Base-by-base conservation (phyloP, 2,113 vertebrate genomes). In the Indicator indicator region DNA sequence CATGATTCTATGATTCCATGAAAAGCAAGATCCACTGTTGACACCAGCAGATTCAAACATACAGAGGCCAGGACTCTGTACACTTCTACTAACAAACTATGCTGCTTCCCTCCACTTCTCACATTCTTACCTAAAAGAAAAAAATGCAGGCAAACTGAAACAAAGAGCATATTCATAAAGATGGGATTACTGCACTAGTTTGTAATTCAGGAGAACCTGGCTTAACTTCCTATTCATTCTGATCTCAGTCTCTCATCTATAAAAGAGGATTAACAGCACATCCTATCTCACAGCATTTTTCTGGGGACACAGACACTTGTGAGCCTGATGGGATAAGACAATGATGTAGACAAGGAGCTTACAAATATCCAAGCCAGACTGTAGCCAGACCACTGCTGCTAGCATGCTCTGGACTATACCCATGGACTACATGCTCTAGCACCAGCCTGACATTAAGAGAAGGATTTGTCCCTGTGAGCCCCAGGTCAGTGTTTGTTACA, bases 401-500 rank as follows among this genome's bases (percentile, higher is more conserved):
- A 52, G 52, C 4, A 20, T 30, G 19, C 65, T 58, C 18, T 33
- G 38, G 56, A 63, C 50, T 54, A 38, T 6, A 84, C 44, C 14
- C 20, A 42, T 79, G 36, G 36, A 36, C 36, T 36, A 58, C 5
- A 85, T 69, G 42, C 33, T 36, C 50, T 48, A 56, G 38, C 44
- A 62, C 5, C 28, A 64, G 50, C 23, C 4, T 20, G 55, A 46
- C 16, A 68, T 1, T 14, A 83, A 40, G 36, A 85, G 58, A 74
- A 80, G 54, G 27, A 55, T 18, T 13, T 12, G 30, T 8, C 56
- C 13, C 38, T 62, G 46, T 23, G 38, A 71, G 78, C 27, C 62
- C 17, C 0, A 0, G 11, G 10, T 19, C 62, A 23, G 23, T 5
- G 28, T 27, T 83, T 6, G 1, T 54, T 19, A 71, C 24, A 21